A percentile compares a stretch with the other conserved stretches of the same genome.
Conservation (phyloP, 2,113 vertebrate species). For the Mobula birostris region DNA sequence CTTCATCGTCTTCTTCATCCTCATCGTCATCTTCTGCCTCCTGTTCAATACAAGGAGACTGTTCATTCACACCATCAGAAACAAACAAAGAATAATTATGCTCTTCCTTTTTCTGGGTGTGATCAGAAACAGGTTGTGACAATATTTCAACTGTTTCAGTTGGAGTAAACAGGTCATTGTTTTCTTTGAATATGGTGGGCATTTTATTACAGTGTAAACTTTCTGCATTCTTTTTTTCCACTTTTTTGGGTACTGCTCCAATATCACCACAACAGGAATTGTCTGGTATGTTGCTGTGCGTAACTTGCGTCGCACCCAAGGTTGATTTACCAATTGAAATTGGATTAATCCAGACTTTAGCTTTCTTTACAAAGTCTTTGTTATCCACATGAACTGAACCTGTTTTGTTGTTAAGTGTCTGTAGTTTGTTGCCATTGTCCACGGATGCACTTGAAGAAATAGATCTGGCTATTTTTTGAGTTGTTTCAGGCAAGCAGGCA, state of each 20-base stretch:
- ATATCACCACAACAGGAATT: slow-evolving; percentile 49
- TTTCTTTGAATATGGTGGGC: slow-evolving; percentile 56
- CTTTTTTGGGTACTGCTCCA: slow-evolving; percentile 58
- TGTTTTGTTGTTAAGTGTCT: slow-evolving; percentile 55
- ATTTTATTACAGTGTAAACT: slow-evolving; percentile 49
- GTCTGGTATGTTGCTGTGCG: slow-evolving; percentile 43
- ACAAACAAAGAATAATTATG: slow-evolving; percentile 97
- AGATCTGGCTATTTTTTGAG: slow-evolving; percentile 78
- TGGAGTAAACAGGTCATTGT: slow-evolving; percentile 49
- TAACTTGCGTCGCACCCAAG: slow-evolving; percentile 42
- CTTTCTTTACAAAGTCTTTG: slow-evolving; percentile 90
- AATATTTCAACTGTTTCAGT: not conserved
- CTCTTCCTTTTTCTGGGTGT: slow-evolving; percentile 87
- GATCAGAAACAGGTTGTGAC: slow-evolving; percentile 55
- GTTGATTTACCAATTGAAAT: slow-evolving; percentile 48
- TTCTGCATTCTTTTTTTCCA: slow-evolving; percentile 64
- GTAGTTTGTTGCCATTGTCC: slow-evolving; percentile 59
- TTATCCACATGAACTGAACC: slow-evolving; percentile 64
- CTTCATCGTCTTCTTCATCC: slow-evolving; percentile 67
- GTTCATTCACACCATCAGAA: slow-evolving; percentile 65
- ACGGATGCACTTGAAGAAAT: slow-evolving; percentile 77
- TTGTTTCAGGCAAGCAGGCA: slow-evolving; percentile 64
- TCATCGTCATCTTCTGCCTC: slow-evolving; percentile 68
- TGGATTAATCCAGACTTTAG: slow-evolving; percentile 80
- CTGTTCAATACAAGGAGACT: slow-evolving; percentile 63